Evolutionary conservation across 2,113 vertebrate genomes (phyloP), one percentile per base, ranked within the genome.

Genomic region (Delphinapterus leucas): DNA sequence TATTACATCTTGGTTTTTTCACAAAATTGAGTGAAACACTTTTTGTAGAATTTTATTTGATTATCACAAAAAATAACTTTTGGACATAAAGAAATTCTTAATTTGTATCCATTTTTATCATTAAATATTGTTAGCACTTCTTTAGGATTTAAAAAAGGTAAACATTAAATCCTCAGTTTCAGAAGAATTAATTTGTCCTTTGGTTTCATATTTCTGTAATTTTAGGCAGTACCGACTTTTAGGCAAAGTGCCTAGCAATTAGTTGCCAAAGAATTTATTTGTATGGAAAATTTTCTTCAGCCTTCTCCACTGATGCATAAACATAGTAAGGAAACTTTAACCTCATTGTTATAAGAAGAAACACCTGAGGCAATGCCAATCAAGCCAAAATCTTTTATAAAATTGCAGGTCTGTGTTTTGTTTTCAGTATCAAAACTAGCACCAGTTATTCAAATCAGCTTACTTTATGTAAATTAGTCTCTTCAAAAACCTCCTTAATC

Each of bases 381-480:
- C 84, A 95, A 31, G 74, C 41, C 90, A 97, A 95, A 98, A 65
- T 88, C 38, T 73, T 96, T 97, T 60, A 68, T 89, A 91, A 97
- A 53, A 90, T 84, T 89, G 17, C 33, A 96, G 53, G 49, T 92
- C 67, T 88, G 86, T 90, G 85, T 94, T 98, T 94, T 92, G 36
- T 95, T 97, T 98, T 95, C 65, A 97, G 12, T 79, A 87, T 86
- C 95, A 88, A 97, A 94, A 31, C 31, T 55, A 55, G 67, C 1
- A 21, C 65, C 93, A 95, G 26, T 71, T 97, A 97, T 98, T 97
- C 67, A 97, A 96, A 98, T 88, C 63, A 77, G 79, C 26, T 63
- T 95, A 58, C 49, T 98, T 97, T 96, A 95, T 95, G 96, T 94
- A 95, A 71, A 98, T 97, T 65, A 98, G 67, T 87, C 47, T 23